Evolutionary conservation across 2,113 vertebrate species (phyloP).

Genomic region (Sebastes fasciatus): DNA sequence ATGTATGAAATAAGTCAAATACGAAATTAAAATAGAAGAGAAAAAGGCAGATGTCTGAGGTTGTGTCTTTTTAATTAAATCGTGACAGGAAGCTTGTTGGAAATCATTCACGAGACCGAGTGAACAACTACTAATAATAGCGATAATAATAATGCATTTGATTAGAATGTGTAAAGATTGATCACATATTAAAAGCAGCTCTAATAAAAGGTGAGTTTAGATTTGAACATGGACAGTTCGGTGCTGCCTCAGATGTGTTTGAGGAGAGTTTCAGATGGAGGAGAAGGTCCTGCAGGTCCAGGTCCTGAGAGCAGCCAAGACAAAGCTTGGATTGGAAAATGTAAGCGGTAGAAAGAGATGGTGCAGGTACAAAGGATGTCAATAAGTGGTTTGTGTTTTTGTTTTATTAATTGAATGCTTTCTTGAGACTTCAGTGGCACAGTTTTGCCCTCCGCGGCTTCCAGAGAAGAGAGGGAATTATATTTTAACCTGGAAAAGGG

Average conservation of each 20-base stretch:
- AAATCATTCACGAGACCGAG: background rate
- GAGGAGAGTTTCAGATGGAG: background rate
- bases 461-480: background rate
- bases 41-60: no score
- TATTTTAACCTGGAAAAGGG: background rate
- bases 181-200: background rate
- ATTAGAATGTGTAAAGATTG: no score
- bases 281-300: background rate
- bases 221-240: background rate
- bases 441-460: background rate
- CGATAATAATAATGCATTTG: background rate
- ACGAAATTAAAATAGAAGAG: background rate
- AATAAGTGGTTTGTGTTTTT: background rate
- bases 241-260: background rate
- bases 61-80: no score
- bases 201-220: background rate
- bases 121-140: background rate
- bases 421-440: background rate
- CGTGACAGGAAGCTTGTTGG: background rate
- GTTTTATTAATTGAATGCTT: background rate
- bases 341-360: background rate
- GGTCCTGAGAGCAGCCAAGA: background rate
- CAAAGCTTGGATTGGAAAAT: background rate
- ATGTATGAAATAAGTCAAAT: background rate
- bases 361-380: background rate